Conservation (phyloP, 2,888 invertebrate genomes). For the Folsomia manolachei region DNA sequence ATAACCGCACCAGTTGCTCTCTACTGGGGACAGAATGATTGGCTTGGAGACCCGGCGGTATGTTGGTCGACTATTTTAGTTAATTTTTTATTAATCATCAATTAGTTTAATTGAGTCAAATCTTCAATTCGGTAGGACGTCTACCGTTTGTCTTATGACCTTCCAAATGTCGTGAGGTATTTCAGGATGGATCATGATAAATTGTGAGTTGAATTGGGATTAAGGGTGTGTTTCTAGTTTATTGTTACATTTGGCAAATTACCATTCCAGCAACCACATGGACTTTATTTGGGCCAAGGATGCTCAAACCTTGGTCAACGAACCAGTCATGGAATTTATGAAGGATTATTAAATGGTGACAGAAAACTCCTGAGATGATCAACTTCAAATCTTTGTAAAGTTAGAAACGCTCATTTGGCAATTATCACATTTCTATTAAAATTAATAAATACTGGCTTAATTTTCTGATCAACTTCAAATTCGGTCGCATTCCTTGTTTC, state of each 20-base stretch:
- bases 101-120: not conserved
- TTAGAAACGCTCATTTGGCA: no score
- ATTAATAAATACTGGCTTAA: no score
- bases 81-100: slow-evolving; percentile 3
- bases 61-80: slow-evolving; percentile 10
- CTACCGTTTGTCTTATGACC: slow-evolving; percentile 58
- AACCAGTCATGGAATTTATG: slow-evolving; percentile 58
- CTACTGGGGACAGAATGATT: slow-evolving; percentile 60
- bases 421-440: no score
- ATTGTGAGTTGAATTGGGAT: no score
- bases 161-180: slow-evolving; percentile 61
- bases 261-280: no score
- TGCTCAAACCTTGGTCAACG: slow-evolving; percentile 63
- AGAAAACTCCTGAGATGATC: no score
- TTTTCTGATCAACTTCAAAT: no score
- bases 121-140: slow-evolving; percentile 59
- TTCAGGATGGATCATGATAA: slow-evolving; percentile 63
- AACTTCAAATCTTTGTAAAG: no score
- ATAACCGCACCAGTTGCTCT: slow-evolving; percentile 64
- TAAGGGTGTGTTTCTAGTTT: no score
- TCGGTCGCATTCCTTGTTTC: no score
- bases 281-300: slow-evolving; percentile 69
- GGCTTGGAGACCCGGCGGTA: slow-evolving; percentile 43
- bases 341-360: slow-evolving; percentile 36
- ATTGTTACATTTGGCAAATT: no score